A percentile compares a stretch with the other conserved stretches of the same genome.
Evolutionary conservation across 1,140 invertebrate species (phyloP).

Genomic region (Rhopalosiphum maidis): DNA sequence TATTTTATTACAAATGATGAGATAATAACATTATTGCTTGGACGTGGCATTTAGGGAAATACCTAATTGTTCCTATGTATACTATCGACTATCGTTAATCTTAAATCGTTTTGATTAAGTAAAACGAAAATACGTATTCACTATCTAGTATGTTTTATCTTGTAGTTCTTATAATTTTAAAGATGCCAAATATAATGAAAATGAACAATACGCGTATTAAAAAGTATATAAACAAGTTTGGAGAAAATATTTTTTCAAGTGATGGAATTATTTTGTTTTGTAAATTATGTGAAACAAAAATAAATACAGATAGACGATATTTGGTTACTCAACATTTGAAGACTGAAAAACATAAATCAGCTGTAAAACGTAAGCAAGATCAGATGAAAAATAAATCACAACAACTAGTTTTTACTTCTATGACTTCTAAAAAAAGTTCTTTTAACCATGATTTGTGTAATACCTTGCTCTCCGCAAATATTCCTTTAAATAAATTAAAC

Average conservation of each 20-base stretch:
- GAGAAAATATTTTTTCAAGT: background rate
- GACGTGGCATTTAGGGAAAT: no score
- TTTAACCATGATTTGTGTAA: slow-evolving; percentile 1
- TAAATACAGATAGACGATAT: slow-evolving; percentile 13
- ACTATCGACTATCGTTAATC: no score
- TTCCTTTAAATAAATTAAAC: slow-evolving; percentile 26
- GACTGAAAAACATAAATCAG: slow-evolving; percentile 1
- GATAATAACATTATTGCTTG: no score
- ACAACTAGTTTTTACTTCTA: background rate
- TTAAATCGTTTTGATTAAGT: no score
- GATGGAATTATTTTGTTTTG: slow-evolving; percentile 10
- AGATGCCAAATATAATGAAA: no score
- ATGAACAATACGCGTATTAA: no score
- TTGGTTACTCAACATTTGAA: slow-evolving; percentile 38
- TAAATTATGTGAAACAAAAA: slow-evolving; percentile 18
- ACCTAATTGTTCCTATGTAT: no score
- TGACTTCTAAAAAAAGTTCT: slow-evolving; percentile 5
- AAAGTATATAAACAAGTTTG: background rate
- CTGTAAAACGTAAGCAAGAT: slow-evolving; percentile 26
- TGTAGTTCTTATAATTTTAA: no score
- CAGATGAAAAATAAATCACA: slow-evolving; percentile 19
- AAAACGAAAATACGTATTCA: no score
- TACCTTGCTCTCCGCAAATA: background rate
- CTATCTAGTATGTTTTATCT: no score
- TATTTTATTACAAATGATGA: no score